A percentile compares a stretch with the other conserved stretches of the same genome.
These are phyloP conservation scores for Pantherophis guttatus DNA, from an alignment of 2,113 vertebrate species.

Conservation along the genomic window DNA sequence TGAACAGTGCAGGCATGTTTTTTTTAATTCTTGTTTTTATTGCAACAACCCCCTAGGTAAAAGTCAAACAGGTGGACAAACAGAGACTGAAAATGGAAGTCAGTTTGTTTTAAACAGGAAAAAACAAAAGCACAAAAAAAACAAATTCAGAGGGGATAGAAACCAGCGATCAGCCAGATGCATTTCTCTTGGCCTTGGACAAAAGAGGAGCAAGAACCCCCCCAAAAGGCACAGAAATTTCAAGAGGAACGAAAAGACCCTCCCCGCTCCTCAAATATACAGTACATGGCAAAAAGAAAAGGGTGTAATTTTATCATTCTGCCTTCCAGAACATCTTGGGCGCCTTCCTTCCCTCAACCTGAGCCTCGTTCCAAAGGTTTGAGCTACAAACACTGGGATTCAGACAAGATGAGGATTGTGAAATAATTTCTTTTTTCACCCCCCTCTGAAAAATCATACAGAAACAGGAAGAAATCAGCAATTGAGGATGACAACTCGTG, in stretches of 20 bases:
- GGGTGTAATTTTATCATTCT: background rate
- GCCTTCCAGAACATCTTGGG: background rate
- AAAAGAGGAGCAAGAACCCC: background rate
- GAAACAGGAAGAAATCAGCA: background rate
- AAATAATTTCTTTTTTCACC: background rate
- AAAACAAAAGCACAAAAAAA: background rate
- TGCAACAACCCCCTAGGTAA: background rate
- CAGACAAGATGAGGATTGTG: background rate
- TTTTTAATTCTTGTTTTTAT: background rate
- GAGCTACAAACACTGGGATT: background rate
- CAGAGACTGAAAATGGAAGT: background rate
- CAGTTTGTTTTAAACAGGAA: background rate
- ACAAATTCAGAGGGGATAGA: background rate
- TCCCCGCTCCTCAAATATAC: background rate
- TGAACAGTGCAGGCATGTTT: background rate
- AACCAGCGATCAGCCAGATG: background rate
- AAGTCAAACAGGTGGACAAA: background rate
- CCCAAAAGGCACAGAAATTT: background rate
- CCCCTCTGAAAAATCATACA: background rate
- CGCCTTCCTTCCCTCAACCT: background rate
- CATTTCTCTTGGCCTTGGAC: background rate
- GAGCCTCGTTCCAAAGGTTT: background rate
- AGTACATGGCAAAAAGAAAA: background rate
- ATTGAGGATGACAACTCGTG: background rate
- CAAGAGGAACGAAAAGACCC: background rate